A percentile compares a stretch with the other conserved stretches of the same genome.
These are phyloP conservation scores for Meghimatium bilineatum DNA, from an alignment of 2,888 invertebrate genomes.

Conservation along the genomic window DNA sequence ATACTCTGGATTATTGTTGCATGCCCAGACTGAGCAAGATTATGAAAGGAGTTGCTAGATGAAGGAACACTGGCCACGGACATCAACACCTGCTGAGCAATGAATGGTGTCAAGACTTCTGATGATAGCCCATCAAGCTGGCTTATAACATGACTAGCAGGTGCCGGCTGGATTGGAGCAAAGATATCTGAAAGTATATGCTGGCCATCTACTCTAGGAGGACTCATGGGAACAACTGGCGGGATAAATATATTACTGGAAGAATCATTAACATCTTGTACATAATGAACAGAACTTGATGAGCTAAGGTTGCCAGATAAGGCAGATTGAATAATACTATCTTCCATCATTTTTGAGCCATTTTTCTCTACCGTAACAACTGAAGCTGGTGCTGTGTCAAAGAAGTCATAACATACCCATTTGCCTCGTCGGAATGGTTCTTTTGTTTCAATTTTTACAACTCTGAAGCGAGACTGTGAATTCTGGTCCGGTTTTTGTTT, in stretches of 20 bases:
- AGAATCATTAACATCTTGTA: slow-evolving; percentile 74
- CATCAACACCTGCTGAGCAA: slow-evolving; percentile 41
- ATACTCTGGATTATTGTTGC: slow-evolving; percentile 41
- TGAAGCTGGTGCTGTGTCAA: slow-evolving; percentile 87
- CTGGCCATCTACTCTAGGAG: slow-evolving; percentile 51
- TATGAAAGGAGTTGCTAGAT: slow-evolving; percentile 39
- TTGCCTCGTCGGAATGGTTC: slow-evolving; percentile 93
- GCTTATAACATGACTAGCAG: slow-evolving; percentile 1
- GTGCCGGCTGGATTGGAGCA: slow-evolving; percentile 62
- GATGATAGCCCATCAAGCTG: slow-evolving; percentile 27
- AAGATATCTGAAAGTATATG: slow-evolving; percentile 51
- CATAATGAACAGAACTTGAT: slow-evolving; percentile 74
- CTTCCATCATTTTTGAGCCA: slow-evolving; percentile 51
- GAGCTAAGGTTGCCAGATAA: slow-evolving; percentile 74
- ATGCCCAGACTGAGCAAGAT: slow-evolving; percentile 38
- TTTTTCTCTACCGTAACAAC: slow-evolving; percentile 51
- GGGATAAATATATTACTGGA: slow-evolving; percentile 71
- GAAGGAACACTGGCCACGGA: slow-evolving; percentile 31
- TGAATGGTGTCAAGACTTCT: slow-evolving; percentile 39
- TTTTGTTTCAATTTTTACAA: slow-evolving; percentile 96
- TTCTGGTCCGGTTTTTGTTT: slow-evolving; percentile 62
- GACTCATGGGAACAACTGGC: slow-evolving; percentile 59
- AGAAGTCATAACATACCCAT: slow-evolving; percentile 96
- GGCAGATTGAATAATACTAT: slow-evolving; percentile 45
- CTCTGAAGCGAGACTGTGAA: slow-evolving; percentile 85